Percentiles rank a stretch among this genome's conserved stretches.
These are phyloP conservation scores for Deilephila porcellus DNA, from an alignment of 2,888 invertebrate genomes.

Conservation along the genomic window DNA sequence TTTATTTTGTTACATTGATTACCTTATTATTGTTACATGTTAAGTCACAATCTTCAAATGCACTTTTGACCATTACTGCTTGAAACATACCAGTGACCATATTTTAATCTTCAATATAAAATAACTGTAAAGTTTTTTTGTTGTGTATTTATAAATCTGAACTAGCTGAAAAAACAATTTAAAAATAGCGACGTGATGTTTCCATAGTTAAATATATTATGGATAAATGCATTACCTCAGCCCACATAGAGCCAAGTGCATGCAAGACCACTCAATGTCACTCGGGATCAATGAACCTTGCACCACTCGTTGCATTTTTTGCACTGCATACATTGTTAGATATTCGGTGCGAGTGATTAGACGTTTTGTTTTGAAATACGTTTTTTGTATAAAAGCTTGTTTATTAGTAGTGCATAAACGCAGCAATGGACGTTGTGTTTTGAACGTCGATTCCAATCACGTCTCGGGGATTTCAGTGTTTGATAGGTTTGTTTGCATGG, in stretches of 20 bases:
- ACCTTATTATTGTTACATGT: no score
- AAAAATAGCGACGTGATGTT: no score
- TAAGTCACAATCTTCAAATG: no score
- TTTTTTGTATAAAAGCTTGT: background rate
- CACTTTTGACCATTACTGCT: no score
- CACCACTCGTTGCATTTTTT: constrained; percentile 44
- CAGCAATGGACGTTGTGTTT: background rate
- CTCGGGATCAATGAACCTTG: constrained; percentile 57
- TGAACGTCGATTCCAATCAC: background rate
- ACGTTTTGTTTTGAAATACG: constrained; percentile 10
- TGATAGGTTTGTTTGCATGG: constrained; percentile 2
- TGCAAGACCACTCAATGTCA: constrained; percentile 56
- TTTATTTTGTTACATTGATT: no score
- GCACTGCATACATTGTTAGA: constrained; percentile 46
- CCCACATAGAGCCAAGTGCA: constrained; percentile 33
- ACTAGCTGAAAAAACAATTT: no score
- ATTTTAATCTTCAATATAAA: no score
- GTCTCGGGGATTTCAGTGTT: background rate
- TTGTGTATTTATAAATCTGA: no score
- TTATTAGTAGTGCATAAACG: background rate
- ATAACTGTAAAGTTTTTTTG: no score
- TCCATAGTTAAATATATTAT: background rate
- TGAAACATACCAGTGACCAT: no score
- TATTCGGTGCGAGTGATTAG: constrained; percentile 31
- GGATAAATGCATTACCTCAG: constrained; percentile 27